Evolutionary conservation across 2,888 invertebrate genomes (phyloP).

Genomic region (Netelia fuscicornis): DNA sequence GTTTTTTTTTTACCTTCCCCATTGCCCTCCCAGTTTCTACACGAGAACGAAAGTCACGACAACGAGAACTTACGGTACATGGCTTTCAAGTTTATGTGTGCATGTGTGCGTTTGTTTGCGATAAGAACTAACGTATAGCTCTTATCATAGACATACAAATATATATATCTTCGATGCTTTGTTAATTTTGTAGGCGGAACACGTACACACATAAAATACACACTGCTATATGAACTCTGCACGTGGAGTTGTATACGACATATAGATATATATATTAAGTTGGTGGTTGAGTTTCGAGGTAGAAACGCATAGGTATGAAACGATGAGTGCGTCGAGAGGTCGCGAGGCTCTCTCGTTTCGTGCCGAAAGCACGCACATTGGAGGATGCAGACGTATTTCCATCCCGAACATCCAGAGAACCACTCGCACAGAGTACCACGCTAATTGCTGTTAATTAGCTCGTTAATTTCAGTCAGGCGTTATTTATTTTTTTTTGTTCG

Average conservation of each 20-base stretch:
- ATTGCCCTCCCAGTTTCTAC: conserved; percentile 16
- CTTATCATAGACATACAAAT: neutral
- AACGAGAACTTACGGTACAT: neutral
- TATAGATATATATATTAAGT: neutral
- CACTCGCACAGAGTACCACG: conserved; percentile 45
- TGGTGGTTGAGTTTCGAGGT: conserved; percentile 27
- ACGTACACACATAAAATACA: neutral
- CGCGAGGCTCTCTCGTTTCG: conserved; percentile 19
- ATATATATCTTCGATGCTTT: neutral
- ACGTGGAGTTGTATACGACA: neutral
- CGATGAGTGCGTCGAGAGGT: conserved; percentile 54
- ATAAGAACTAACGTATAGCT: neutral
- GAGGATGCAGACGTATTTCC: conserved; percentile 10
- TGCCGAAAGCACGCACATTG: neutral
- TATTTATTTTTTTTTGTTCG: conserved; percentile 26
- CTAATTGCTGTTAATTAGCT: conserved; percentile 77
- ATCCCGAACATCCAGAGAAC: neutral
- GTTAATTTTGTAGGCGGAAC: neutral
- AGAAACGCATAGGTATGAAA: conserved; percentile 39
- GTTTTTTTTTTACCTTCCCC: conserved; percentile 3
- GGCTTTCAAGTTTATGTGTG: neutral
- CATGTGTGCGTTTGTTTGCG: neutral
- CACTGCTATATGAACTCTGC: neutral
- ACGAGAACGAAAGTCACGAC: conserved; percentile 48
- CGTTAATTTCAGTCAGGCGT: conserved; percentile 71